Base-by-base conservation (phyloP, 2,888 invertebrate genomes). In the Molanna angustata region DNA sequence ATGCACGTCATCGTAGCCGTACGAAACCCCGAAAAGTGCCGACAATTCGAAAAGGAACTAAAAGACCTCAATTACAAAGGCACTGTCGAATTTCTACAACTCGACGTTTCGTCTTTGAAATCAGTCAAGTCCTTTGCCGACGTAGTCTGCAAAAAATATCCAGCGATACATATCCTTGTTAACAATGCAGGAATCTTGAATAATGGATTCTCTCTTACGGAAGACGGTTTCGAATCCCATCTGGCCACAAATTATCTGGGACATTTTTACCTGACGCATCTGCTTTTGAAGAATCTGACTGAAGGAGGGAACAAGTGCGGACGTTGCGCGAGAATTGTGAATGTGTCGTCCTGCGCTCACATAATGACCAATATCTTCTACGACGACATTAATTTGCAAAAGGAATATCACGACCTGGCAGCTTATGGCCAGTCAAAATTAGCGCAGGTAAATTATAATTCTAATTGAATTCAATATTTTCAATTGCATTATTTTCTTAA, bases 121-220 rank as follows among this genome's bases (percentile, higher is more conserved):
- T 93, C 93, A 1, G 86, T 94, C 0, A 80, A 79, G 64, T 70
- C 78, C 51, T 95, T 95, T 69, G 88, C 86, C 0, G 70, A 79
- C 22, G 73, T 74, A 52, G 80, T 94, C 11, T 75, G 80, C 59
- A 74, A 76, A 6, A 80, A 82, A 59, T 83, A 82, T 65, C 68
- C 79, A 0, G 78, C 83, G 66, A 79, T 94, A 48, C 79, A 91
- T 66, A 65, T 89, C 60, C 73, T 94, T 27, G 80, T 93, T 1
- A 93, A 93, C 69, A 93, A 92, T 72, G 94, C 95, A 63, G 95
- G 93, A 22, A 84, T 94, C 40, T 94, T 95, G 93, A 90, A 90
- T 67, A 84, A 85, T 3, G 90, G 92, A 19, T 88, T 83, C 62
- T 74, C 79, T 49, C 72, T 87, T 60, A 90, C 93, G 0, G 80